Conservation (phyloP, 1,140 invertebrate genomes). For the Drosophila simulans region DNA sequence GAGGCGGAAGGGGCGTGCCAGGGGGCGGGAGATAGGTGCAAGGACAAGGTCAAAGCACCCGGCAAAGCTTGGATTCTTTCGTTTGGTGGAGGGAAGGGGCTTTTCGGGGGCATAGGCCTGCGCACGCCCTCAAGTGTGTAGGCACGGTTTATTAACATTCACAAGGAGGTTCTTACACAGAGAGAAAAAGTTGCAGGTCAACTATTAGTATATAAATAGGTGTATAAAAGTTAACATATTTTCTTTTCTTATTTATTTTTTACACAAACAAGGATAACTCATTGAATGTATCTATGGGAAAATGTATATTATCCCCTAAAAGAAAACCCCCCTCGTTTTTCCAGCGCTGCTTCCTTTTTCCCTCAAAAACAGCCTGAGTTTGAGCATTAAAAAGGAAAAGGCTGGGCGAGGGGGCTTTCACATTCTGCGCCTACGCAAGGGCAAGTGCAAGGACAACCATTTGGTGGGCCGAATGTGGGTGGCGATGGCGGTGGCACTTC, state of each 20-base stretch:
- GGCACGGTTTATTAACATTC: constrained; percentile 78
- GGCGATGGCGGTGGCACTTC: constrained; percentile 32
- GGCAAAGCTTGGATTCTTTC: constrained; percentile 33
- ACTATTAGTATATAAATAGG: too few species aligned
- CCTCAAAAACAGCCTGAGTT: constrained; percentile 9
- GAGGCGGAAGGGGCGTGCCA: constrained; percentile 36
- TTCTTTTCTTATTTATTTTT: too few species aligned
- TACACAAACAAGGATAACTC: too few species aligned
- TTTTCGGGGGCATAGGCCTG: constrained; percentile 34
- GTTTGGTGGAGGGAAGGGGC: not conserved
- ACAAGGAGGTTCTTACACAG: constrained; percentile 23
- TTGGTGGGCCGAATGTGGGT: not conserved
- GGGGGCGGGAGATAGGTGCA: constrained; percentile 42
- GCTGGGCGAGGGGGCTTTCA: constrained; percentile 10
- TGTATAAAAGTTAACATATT: too few species aligned
- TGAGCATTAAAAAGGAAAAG: constrained; percentile 33
- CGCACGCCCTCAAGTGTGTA: constrained; percentile 37
- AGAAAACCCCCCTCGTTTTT: not conserved
- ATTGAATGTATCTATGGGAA: too few species aligned
- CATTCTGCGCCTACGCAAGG: constrained; percentile 68
- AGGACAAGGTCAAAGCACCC: constrained; percentile 82
- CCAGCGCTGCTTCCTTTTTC: constrained; percentile 26
- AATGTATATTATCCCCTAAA: too few species aligned
- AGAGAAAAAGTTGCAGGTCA: not conserved
- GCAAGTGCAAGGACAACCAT: constrained; percentile 73